These are phyloP conservation scores for Rhingia rostrata DNA, from an alignment of 2,888 invertebrate genomes.

Conservation along the genomic window DNA sequence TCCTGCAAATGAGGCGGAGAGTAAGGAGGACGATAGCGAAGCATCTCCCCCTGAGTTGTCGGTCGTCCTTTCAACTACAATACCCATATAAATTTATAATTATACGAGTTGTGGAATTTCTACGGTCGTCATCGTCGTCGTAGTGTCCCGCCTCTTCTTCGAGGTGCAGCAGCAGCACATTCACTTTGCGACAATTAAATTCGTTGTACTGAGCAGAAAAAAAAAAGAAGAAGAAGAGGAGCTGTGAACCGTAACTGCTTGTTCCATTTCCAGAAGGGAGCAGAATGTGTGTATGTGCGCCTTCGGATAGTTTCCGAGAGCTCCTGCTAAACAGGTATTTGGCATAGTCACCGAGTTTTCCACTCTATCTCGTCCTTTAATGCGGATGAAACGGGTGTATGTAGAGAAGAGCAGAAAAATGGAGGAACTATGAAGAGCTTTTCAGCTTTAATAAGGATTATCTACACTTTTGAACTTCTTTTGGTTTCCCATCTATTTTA, in stretches of 20 bases:
- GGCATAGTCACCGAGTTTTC: constrained; percentile 44
- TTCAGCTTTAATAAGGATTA: constrained; percentile 59
- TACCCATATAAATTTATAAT: constrained; percentile 39
- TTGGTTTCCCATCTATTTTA: constrained; percentile 39
- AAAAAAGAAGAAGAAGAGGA: constrained; percentile 28
- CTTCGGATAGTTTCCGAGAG: constrained; percentile 61
- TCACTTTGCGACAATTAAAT: constrained; percentile 65
- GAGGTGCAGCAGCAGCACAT: constrained; percentile 41
- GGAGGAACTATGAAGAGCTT: constrained; percentile 63
- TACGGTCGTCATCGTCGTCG: background rate
- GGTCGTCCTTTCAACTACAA: constrained; percentile 23
- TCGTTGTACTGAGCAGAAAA: background rate
- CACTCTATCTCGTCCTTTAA: constrained; percentile 58
- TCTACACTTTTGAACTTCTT: constrained; percentile 68
- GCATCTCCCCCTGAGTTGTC: constrained; percentile 6
- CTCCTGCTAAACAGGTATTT: constrained; percentile 61
- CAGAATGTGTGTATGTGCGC: constrained; percentile 12
- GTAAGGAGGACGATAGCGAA: background rate
- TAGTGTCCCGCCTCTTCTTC: background rate
- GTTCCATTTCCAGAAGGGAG: constrained; percentile 51
- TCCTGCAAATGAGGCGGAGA: constrained; percentile 73
- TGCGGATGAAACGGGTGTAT: constrained; percentile 46
- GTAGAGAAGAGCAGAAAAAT: constrained; percentile 39
- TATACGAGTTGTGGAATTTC: constrained; percentile 34
- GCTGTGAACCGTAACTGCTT: constrained; percentile 59